Evolutionary conservation across 2,888 invertebrate genomes (phyloP), one percentile per base, ranked within the genome.

Genomic region (Microdon myrmicae): DNA sequence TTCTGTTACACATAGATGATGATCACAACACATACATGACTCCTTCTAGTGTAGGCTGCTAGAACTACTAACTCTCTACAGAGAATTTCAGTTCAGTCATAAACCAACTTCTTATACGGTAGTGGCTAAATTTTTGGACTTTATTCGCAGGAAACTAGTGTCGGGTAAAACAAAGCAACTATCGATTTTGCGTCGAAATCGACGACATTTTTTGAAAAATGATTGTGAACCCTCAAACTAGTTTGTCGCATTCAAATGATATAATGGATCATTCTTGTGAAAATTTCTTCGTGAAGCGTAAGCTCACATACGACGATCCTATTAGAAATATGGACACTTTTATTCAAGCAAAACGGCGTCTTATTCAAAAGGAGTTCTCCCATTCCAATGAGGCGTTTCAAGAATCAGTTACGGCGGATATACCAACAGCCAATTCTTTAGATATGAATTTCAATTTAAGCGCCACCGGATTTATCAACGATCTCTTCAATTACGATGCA

Each of bases 281-380:
- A 14, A 77, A 71, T 49, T 76, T 72, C 51, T 78, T 73, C 49
- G 68, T 79, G 3, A 79, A 79, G 67, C 73, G 79, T 4, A 79
- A 79, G 69, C 68, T 71, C n/a, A 68, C 67, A 48, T 67, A 60
- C 32, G 58, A 58, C 10, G 58, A 53, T 20, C 47, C 48, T 67
- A 67, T 68, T 59, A 61, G 67, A 68, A 68, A 61, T 14, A 29
- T 19, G 41, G 58, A 54, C 44, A 47, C 49, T n/a, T 67, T 41
- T 39, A 67, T 64, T 25, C 69, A 23, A 29, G 68, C 68, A 43
- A 71, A 67, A 51, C 73, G 49, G 38, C 60, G 68, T 22, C 68
- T 68, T 14, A 22, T 68, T 3, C 67, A 68, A 32, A 34, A 54
- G 10, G 67, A 35, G 25, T 66, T 32, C 13, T 55, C 55, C 29